A percentile compares a stretch with the other conserved stretches of the same genome.
phyloP scores from a whole-genome alignment of 2,113 vertebrate genomes.

The Anser cygnoides region DNA sequence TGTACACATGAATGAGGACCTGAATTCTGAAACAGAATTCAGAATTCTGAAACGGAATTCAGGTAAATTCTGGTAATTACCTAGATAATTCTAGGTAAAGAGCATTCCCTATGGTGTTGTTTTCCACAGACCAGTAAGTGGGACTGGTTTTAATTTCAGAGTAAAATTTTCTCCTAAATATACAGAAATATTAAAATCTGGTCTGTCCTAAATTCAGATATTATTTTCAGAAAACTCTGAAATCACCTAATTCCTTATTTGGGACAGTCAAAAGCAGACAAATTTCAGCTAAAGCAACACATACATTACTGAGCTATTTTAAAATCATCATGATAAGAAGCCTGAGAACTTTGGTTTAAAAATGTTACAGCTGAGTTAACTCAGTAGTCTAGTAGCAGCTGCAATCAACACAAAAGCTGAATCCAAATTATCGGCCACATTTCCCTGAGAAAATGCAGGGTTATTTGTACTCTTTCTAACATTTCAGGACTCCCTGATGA shows the following conservation, averaged over 20 bases:
- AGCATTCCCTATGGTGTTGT: background rate
- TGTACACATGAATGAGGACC: background rate
- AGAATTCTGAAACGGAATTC: no score
- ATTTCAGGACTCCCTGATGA: background rate
- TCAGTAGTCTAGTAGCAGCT: background rate
- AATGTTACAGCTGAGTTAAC: background rate
- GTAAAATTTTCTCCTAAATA: background rate
- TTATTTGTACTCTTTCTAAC: background rate
- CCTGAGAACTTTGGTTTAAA: background rate
- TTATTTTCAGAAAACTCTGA: background rate
- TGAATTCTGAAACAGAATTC: background rate
- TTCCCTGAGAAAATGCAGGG: background rate
- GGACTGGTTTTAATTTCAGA: background rate
- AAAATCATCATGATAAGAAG: background rate
- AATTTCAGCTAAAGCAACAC: background rate
- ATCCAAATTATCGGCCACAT: background rate
- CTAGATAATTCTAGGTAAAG: no score
- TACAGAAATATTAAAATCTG: background rate
- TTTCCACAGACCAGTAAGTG: background rate
- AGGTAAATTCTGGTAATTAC: no score
- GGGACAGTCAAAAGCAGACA: background rate
- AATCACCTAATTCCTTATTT: background rate
- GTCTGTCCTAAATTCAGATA: background rate
- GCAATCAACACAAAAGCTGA: background rate
- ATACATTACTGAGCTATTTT: background rate